phyloP scores from a whole-genome alignment of 2,888 invertebrate species.

The Mayetiola destructor region DNA sequence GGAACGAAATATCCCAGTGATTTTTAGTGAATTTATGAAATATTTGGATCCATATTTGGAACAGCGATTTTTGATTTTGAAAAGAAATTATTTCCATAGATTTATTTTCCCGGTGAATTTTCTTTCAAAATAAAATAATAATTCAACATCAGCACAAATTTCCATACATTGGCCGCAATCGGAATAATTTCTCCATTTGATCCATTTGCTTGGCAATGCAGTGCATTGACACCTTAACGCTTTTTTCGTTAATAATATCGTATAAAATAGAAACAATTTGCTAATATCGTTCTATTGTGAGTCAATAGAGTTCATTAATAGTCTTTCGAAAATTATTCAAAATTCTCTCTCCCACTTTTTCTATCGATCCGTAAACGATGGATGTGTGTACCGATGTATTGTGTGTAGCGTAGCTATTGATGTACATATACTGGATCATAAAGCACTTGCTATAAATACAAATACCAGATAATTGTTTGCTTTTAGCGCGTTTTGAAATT shows the following conservation, averaged over 20 bases:
- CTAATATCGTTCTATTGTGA: not conserved
- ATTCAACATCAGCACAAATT: too few species aligned
- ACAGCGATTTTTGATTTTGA: too few species aligned
- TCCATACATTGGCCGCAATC: slow-evolving; percentile 6
- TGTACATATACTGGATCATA: not conserved
- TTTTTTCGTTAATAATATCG: too few species aligned
- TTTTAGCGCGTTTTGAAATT: not conserved
- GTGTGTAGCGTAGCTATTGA: not conserved
- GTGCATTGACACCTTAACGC: not conserved
- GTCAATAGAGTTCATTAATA: slow-evolving; percentile 4
- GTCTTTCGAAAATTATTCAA: not conserved
- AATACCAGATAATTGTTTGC: not conserved
- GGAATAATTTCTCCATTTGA: too few species aligned
- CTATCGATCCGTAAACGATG: not conserved
- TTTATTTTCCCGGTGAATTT: too few species aligned
- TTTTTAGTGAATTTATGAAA: too few species aligned
- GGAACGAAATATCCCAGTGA: too few species aligned
- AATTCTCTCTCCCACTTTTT: not conserved
- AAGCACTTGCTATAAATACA: not conserved
- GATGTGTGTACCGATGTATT: not conserved
- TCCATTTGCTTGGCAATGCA: not conserved
- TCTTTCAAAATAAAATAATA: too few species aligned
- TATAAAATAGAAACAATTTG: too few species aligned
- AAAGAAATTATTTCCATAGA: too few species aligned
- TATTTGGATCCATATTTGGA: too few species aligned